These are phyloP conservation scores for Axea sp. DNA, from an alignment of 2,888 invertebrate species.

Conservation along the genomic window DNA sequence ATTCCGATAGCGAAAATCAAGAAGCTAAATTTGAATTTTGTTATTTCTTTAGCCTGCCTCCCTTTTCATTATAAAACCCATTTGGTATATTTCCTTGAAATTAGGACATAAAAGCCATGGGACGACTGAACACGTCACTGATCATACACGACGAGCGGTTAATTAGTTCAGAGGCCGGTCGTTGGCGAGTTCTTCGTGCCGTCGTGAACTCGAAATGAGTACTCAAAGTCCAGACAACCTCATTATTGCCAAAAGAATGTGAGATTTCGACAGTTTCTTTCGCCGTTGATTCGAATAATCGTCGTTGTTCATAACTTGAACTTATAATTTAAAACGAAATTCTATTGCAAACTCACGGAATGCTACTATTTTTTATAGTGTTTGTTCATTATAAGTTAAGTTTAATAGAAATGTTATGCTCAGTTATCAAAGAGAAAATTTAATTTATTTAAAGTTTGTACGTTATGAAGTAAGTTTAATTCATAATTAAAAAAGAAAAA, in stretches of 20 bases:
- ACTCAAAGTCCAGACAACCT: slow-evolving; percentile 22
- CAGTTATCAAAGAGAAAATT: too few species aligned
- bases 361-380: too few species aligned
- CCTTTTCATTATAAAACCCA: slow-evolving; percentile 31
- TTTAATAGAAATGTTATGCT: too few species aligned
- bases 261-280: slow-evolving; percentile 35
- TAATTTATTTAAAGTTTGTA: too few species aligned
- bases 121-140: slow-evolving; percentile 32
- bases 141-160: slow-evolving; percentile 52
- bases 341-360: too few species aligned
- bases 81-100: slow-evolving; percentile 34
- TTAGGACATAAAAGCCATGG: slow-evolving; percentile 44
- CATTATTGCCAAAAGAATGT: slow-evolving; percentile 39
- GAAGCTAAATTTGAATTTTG: slow-evolving; percentile 5
- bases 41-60: slow-evolving; percentile 8
- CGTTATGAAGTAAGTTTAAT: too few species aligned
- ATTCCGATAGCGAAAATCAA: too few species aligned
- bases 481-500: too few species aligned
- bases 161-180: slow-evolving; percentile 58
- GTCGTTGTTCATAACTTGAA: slow-evolving; percentile 13
- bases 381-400: too few species aligned
- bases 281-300: slow-evolving; percentile 24
- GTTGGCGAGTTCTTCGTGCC: slow-evolving; percentile 32
- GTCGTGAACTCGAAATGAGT: slow-evolving; percentile 37
- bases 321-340: neutral